These are phyloP conservation scores for Corythaixoides concolor DNA, from an alignment of 2,113 vertebrate species.

Conservation along the genomic window DNA sequence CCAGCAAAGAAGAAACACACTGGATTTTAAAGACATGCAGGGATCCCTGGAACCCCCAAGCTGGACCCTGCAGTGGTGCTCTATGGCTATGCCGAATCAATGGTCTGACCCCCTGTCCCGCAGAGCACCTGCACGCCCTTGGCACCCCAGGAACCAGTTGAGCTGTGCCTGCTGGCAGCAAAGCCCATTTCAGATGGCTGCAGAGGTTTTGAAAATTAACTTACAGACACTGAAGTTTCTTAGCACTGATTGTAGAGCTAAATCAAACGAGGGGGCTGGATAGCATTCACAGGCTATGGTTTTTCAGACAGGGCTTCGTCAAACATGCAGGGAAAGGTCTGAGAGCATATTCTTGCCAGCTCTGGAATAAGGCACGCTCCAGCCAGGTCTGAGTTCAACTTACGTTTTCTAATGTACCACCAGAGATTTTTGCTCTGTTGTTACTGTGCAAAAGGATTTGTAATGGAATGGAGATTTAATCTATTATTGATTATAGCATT, in stretches of 20 bases:
- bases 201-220: background rate
- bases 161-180: background rate
- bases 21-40: accelerated
- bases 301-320: conserved; percentile 3
- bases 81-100: background rate
- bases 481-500: conserved; percentile 43
- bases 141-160: background rate
- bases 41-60: background rate
- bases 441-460: conserved; percentile 24
- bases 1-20: background rate
- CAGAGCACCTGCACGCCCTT: background rate
- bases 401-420: background rate
- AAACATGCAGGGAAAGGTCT: background rate
- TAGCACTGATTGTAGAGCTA: background rate
- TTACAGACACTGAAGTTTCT: background rate
- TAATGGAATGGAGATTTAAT: conserved; percentile 33
- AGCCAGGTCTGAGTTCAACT: conserved; percentile 34
- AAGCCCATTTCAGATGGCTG: background rate
- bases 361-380: background rate
- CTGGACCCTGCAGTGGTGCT: background rate
- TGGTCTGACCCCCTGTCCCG: background rate
- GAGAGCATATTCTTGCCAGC: background rate
- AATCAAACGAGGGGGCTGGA: background rate
- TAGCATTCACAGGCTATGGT: background rate
- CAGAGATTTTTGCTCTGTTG: background rate